Evolutionary conservation across 2,113 vertebrate genomes (phyloP), one percentile per base, ranked within the genome.

Genomic region (Lethenteron camtschaticum): DNA sequence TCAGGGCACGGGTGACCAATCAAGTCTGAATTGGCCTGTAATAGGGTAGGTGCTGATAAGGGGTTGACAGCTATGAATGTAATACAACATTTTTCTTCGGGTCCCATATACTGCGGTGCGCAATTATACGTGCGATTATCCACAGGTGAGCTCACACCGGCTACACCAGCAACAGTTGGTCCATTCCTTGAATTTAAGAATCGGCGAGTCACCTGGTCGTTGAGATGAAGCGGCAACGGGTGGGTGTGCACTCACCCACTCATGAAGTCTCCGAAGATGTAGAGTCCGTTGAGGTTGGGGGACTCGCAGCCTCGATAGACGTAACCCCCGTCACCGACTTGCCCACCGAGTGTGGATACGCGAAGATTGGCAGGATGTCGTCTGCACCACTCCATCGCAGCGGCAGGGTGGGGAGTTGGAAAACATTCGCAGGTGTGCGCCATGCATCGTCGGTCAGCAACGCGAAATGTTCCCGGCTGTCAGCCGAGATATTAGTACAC

Each of bases 181-280:
- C 24, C 24, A 4, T 24, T 24, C 24, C 24, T 24, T 24, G 24
- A 24, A 24, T 24, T 24, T 24, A 24, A 24, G 24, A 24, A 24
- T 24, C 24, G 24, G 24, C 24, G 24, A 24, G 24, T 24, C 24
- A 24, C 24, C 24, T 24, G 14, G 16, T 12, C 16, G 3, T n/a
- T 2, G 10, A 4, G 58, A 12, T 4, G 60, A 55, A 11, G 68
- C 56, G 2, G 9, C 10, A 16, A 58, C 11, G 1, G 18, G 8
- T 1, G 70, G 56, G 41, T 24, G 18, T 24, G 71, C 71, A 78
- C 85, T 78, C 81, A 97, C 92, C 92, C 92, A 6, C 86, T 96
- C 90, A 97, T 97, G 78, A 97, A 97, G 78, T 97, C 92, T 72
- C 90, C 92, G 70, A 97, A 97, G 78, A 96, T 87, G 78, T 97